Percentiles rank a stretch among this genome's conserved stretches.
These are phyloP conservation scores for Bostrychus sinensis DNA, from an alignment of 2,113 vertebrate species.

Conservation along the genomic window DNA sequence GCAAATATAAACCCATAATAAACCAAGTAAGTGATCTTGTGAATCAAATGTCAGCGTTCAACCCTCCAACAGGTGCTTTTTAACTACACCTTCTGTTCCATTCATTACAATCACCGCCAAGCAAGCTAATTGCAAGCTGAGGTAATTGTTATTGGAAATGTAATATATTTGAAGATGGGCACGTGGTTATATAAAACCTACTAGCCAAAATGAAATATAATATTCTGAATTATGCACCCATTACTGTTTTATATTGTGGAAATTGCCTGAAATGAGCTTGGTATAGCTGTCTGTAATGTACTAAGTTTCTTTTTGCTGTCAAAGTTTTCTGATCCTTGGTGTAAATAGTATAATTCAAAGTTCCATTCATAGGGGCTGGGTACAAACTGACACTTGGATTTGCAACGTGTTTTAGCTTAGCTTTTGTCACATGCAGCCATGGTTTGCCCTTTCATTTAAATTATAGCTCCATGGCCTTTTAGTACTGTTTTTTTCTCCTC, in stretches of 20 bases:
- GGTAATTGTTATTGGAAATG: constrained; percentile 6
- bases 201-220: background rate
- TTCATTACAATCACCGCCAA: background rate
- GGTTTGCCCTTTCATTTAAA: background rate
- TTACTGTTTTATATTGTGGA: background rate
- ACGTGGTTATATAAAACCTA: background rate
- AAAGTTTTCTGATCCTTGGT: background rate
- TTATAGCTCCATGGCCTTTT: background rate
- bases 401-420: background rate
- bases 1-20: constrained; percentile 1
- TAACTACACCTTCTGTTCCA: constrained; percentile 3
- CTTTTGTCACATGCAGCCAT: background rate
- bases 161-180: background rate
- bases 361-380: background rate
- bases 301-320: background rate
- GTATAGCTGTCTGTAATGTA: background rate
- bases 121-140: background rate
- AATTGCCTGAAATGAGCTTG: background rate
- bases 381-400: background rate
- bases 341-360: background rate
- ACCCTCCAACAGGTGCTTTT: constrained; percentile 7
- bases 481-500: background rate
- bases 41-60: constrained; percentile 1
- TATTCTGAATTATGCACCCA: background rate
- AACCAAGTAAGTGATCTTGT: background rate